Evolutionary conservation across 1,140 invertebrate genomes (phyloP).

Genomic region (Amphibalanus amphitrite): DNA sequence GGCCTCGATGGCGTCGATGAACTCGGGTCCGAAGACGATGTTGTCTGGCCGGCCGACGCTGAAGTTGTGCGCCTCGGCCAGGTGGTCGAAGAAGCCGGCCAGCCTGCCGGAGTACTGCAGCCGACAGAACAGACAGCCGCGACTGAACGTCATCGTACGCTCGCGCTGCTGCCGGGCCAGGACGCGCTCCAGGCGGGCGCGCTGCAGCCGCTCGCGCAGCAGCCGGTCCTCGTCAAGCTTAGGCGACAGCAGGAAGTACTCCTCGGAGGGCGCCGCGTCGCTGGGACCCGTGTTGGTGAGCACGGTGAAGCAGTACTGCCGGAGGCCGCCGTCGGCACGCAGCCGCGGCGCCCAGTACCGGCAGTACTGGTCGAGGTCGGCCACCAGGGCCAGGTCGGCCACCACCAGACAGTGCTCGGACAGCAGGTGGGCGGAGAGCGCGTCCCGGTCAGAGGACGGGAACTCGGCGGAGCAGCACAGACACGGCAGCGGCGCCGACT

Average conservation of each 20-base stretch:
- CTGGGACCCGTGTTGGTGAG: too few relatives aligned
- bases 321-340: neutral
- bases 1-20: constrained; percentile 42
- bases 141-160: constrained; percentile 50
- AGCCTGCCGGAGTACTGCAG: constrained; percentile 33
- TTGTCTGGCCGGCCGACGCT: constrained; percentile 75
- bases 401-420: neutral
- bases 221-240: constrained; percentile 7
- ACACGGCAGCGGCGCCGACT: too few relatives aligned
- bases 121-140: constrained; percentile 66
- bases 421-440: too few relatives aligned
- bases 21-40: constrained; percentile 61
- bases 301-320: neutral
- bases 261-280: neutral
- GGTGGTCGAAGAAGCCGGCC: constrained; percentile 56
- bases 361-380: neutral
- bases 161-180: constrained; percentile 56
- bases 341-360: neutral
- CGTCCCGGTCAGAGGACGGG: too few relatives aligned
- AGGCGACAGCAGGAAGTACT: constrained; percentile 20
- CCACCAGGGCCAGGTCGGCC: neutral
- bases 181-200: constrained; percentile 39
- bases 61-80: constrained; percentile 66
- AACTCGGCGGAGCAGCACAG: too few relatives aligned
- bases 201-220: constrained; percentile 20